Evolutionary conservation across 2,113 vertebrate genomes (phyloP).

Genomic region (Uria aalge): DNA sequence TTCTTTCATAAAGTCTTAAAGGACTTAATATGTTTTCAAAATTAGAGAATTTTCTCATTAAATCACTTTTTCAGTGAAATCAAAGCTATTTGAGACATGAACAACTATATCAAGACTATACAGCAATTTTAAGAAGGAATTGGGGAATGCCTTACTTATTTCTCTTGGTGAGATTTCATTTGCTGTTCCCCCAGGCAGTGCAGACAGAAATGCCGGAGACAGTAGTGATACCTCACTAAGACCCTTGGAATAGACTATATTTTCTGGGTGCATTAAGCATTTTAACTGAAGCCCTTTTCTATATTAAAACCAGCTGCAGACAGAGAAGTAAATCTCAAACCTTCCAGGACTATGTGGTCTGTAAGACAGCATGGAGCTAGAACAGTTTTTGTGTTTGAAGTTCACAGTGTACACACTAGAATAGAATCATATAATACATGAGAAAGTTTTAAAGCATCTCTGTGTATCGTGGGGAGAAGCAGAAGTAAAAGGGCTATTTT

Average conservation of each 20-base stretch:
- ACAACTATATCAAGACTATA: neutral
- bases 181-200: neutral
- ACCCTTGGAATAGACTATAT: neutral
- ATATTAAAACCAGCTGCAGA: neutral
- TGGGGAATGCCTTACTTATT: accelerated
- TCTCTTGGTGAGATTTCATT: neutral
- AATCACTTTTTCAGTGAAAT: neutral
- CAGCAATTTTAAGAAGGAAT: neutral
- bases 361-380: neutral
- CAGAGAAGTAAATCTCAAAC: neutral
- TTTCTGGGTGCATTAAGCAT: neutral
- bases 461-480: neutral
- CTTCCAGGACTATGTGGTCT: neutral
- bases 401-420: neutral
- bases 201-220: neutral
- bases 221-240: neutral
- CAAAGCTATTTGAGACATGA: neutral
- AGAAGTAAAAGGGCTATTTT: neutral
- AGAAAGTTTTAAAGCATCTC: neutral
- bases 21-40: neutral
- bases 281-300: neutral
- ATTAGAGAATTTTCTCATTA: neutral
- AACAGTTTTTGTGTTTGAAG: neutral
- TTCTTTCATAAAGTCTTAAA: neutral
- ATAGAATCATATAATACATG: neutral